These are phyloP conservation scores for Hepsetus odoe DNA, from an alignment of 2,113 vertebrate species.

Conservation along the genomic window DNA sequence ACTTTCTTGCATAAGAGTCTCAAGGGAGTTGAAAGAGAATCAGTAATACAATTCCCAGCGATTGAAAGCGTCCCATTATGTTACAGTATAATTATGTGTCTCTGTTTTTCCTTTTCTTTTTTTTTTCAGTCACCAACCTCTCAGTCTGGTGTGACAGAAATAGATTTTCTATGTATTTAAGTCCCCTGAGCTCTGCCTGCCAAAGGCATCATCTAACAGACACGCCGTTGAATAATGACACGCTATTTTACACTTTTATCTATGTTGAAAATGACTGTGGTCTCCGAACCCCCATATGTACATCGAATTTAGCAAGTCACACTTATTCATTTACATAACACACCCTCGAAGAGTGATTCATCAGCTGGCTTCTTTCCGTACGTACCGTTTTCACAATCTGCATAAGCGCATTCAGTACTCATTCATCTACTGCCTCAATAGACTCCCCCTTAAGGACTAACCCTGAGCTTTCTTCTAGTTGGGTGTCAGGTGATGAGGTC, in stretches of 20 bases:
- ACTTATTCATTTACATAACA: slow-evolving; percentile 23
- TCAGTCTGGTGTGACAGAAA: slow-evolving; percentile 19
- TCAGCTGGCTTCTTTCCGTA: slow-evolving; percentile 18
- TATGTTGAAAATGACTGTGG: slow-evolving; percentile 14
- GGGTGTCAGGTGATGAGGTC: slow-evolving; percentile 50
- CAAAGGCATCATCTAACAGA: slow-evolving; percentile 9
- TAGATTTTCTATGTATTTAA: slow-evolving; percentile 27
- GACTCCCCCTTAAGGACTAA: slow-evolving; percentile 30
- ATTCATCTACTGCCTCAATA: slow-evolving; percentile 47
- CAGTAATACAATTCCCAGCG: background rate
- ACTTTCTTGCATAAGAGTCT: background rate
- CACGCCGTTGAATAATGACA: slow-evolving; percentile 22
- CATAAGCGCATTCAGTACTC: slow-evolving; percentile 42
- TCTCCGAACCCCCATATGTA: background rate
- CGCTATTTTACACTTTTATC: slow-evolving; percentile 27
- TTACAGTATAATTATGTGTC: background rate
- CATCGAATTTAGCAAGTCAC: slow-evolving; percentile 9
- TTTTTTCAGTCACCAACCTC: background rate
- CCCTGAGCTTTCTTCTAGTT: slow-evolving; percentile 31
- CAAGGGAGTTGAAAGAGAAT: background rate
- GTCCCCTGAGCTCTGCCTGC: background rate
- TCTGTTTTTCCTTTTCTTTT: background rate
- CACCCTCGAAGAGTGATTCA: slow-evolving; percentile 15
- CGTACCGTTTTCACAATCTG: slow-evolving; percentile 33
- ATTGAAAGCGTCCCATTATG: background rate